These are phyloP conservation scores for Pseudoips prasinana DNA, from an alignment of 2,888 invertebrate genomes.

Conservation along the genomic window DNA sequence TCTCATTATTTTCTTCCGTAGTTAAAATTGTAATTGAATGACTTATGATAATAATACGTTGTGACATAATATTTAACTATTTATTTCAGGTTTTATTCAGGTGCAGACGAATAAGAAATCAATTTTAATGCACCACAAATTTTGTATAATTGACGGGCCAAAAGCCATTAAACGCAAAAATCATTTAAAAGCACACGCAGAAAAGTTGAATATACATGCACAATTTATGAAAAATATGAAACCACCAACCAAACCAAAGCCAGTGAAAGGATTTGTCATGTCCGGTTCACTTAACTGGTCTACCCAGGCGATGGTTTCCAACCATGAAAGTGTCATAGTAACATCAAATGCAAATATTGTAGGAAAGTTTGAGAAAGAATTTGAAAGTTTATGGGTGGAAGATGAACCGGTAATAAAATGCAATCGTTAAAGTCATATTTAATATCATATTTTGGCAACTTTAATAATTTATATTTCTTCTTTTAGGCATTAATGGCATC, in stretches of 20 bases:
- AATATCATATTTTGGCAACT: no score
- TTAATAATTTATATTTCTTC: background rate
- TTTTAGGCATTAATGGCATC: constrained; percentile 48
- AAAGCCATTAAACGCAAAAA: constrained; percentile 66
- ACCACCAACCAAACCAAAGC: constrained; percentile 44
- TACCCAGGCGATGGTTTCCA: constrained; percentile 85
- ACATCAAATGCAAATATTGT: constrained; percentile 82
- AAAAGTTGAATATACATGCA: constrained; percentile 66
- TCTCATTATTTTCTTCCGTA: no score
- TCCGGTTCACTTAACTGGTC: constrained; percentile 91
- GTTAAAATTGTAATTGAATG: no score
- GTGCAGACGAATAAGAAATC: constrained; percentile 73
- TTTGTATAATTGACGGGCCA: constrained; percentile 85
- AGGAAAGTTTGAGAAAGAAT: constrained; percentile 79
- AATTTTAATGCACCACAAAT: constrained; percentile 91
- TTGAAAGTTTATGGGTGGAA: constrained; percentile 84
- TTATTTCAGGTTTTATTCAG: constrained; percentile 73
- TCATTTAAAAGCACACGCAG: constrained; percentile 61
- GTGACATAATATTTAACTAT: no score
- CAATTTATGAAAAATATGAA: constrained; percentile 45
- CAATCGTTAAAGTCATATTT: background rate
- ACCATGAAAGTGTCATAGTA: constrained; percentile 86
- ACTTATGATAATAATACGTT: no score
- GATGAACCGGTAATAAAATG: constrained; percentile 58
- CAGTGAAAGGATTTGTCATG: constrained; percentile 77